A percentile compares a stretch with the other conserved stretches of the same genome.
Conservation (phyloP, 2,113 vertebrate species). For the cattle (Bos taurus) region ARS-UCD2.0 NC_037337.1:85247001-85247500, state of each 20-base stretch:
- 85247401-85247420: constrained; percentile 30
- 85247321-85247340: not conserved
- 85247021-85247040: not conserved
- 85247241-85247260: constrained; percentile 53
- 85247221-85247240: constrained; percentile 66
- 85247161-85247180: not conserved
- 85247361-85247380: not conserved
- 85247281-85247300: constrained; percentile 42
- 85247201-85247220: constrained; percentile 37
- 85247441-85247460: constrained; percentile 41
- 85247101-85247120: not conserved
- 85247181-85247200: not conserved
- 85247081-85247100: not conserved
- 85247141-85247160: not conserved
- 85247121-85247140: not conserved
- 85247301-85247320: constrained; percentile 37
- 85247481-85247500: constrained; percentile 62
- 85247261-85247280: constrained; percentile 66
- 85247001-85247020: not conserved
- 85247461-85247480: constrained; percentile 41
- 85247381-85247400: not conserved
- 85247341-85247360: not conserved
- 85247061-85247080: not conserved
- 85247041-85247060: not conserved
- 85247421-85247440: not conserved